Base-by-base conservation (phyloP, 2,888 invertebrate genomes). In the Euplagia quadripunctaria region DNA sequence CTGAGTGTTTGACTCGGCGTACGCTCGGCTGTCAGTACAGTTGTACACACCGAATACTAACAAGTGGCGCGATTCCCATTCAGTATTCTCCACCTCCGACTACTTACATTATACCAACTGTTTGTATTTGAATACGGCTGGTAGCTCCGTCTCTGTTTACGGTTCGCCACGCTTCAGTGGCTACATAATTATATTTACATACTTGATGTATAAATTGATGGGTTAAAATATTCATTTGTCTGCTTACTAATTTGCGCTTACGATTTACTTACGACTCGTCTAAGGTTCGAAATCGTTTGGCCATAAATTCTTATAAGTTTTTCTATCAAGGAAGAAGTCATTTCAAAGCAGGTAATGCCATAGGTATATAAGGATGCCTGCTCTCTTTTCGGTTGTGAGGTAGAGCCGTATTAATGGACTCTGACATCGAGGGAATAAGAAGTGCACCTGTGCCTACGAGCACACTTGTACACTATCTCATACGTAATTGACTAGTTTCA, bases 71-170 rank as follows among this genome's bases (percentile, higher is more conserved):
- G 12, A 31, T 61, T 61, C 61, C 20, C 31, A 31, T 61, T 61
- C 61, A 61, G 31, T 31, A 20, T 61, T 61, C 61, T 61, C 20
- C 31, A 31, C 61, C 61, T 61, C 12, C 61, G 43, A 9, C 43
- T 0, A 31, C 31, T 31, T 31, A 46, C 43, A 46, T 46, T 46
- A 4, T 46, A 46, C 43, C 43, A 31, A 61, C 12, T 61, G 14
- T 61, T 61, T 61, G 61, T 61, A 31, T 31, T 61, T 61, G 61
- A 61, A 61, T 31, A 67, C 16, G 51, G 49, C 20, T 42, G 51
- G 51, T 20, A 46, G 51, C 46, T 20, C 7, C 20, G 8, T 1
- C 20, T 31, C 14, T 20, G 66, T 67, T 46, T 20, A 20, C 66
- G 66, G 66, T 31, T 31, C 31, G 61, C 14, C 31, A 61, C 61